Conservation (phyloP, 2,888 invertebrate species). For the Coecobrya sp. region DNA sequence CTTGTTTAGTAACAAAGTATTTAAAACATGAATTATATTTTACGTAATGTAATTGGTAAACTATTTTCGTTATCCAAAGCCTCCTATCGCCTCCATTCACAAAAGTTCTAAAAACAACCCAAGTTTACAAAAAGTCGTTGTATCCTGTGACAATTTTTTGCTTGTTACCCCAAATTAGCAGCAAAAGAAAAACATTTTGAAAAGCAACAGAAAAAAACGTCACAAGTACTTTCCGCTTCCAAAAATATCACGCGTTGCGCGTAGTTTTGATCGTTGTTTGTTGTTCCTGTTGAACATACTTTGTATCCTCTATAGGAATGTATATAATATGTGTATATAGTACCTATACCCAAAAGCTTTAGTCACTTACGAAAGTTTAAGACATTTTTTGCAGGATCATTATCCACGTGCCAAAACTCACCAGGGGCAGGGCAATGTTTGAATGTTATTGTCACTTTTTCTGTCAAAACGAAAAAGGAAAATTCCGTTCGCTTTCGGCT, state of each 20-base stretch:
- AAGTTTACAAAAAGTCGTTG: not conserved
- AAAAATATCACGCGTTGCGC: conserved; percentile 9
- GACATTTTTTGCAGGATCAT: conserved; percentile 57
- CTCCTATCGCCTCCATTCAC: not conserved
- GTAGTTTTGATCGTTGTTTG: not conserved
- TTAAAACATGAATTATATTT: not conserved
- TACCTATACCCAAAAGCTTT: not conserved
- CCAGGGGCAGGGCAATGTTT: conserved; percentile 21
- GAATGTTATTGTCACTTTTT: conserved; percentile 61
- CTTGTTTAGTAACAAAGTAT: not conserved
- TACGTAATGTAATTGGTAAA: not conserved
- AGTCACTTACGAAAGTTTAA: conserved; percentile 66
- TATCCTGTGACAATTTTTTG: conserved; percentile 27
- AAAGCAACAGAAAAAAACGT: not conserved
- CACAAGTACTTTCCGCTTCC: not conserved
- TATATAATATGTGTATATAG: not conserved
- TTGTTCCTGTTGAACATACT: conserved; percentile 10
- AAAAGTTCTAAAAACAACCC: not conserved
- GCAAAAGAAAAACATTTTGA: conserved; percentile 27
- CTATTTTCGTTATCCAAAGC: not conserved
- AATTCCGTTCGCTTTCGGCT: conserved; percentile 14
- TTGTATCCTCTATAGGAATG: too few species aligned
- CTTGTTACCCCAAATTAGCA: conserved; percentile 65
- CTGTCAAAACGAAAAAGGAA: conserved; percentile 26
- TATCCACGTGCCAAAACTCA: conserved; percentile 70